Evolutionary conservation across 2,113 vertebrate species (phyloP).

Genomic region (Heterotis niloticus): DNA sequence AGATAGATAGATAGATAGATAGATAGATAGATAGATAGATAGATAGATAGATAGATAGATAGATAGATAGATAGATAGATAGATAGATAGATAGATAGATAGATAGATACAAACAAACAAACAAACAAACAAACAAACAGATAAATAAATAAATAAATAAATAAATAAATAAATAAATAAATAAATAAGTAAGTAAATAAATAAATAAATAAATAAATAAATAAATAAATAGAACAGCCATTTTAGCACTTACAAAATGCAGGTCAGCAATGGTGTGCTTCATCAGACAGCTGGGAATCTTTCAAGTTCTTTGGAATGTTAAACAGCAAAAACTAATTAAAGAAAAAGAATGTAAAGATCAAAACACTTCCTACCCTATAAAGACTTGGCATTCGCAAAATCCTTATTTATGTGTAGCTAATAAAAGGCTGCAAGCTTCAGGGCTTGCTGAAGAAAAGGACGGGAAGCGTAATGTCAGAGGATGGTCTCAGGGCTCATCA

Average conservation of each 20-base stretch:
- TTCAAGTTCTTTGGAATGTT: slow-evolving; percentile 15
- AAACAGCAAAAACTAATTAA: slow-evolving; percentile 7
- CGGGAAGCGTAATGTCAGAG: background rate
- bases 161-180: too few relatives aligned
- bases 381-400: slow-evolving; percentile 1
- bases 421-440: slow-evolving; percentile 12
- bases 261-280: background rate
- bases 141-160: background rate
- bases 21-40: too few relatives aligned
- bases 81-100: too few relatives aligned
- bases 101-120: too few relatives aligned
- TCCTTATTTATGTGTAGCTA: slow-evolving; percentile 12
- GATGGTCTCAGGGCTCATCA: background rate
- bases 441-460: background rate
- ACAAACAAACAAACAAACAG: too few relatives aligned
- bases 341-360: slow-evolving; percentile 2
- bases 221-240: too few relatives aligned
- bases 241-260: background rate
- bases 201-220: too few relatives aligned
- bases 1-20: background rate
- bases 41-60: too few relatives aligned
- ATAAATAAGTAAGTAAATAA: too few relatives aligned
- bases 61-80: too few relatives aligned
- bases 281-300: background rate
- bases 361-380: slow-evolving; percentile 9